These are phyloP conservation scores for Caenorhabditis elegans DNA, from an alignment of 1,140 invertebrate species.

Conservation along the genomic window DNA sequence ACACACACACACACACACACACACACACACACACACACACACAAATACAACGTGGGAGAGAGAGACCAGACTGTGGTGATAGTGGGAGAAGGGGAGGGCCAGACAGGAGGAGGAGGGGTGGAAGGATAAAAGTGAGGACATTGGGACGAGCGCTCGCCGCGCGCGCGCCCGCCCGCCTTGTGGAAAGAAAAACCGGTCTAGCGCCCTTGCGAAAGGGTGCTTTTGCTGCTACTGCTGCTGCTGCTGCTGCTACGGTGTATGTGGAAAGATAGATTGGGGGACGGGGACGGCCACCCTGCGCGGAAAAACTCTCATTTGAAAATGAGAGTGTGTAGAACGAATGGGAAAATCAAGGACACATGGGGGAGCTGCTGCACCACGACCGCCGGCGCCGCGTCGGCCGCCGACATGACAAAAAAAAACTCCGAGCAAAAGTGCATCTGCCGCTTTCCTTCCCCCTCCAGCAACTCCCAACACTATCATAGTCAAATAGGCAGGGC, in stretches of 20 bases:
- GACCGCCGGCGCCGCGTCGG: neutral
- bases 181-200: neutral
- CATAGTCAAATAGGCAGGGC: constrained; percentile 4
- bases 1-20: neutral
- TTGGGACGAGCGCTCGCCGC: constrained; percentile 19
- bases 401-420: neutral
- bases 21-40: neutral
- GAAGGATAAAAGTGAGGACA: neutral
- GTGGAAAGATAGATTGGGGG: neutral
- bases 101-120: neutral
- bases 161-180: neutral
- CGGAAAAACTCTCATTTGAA: neutral
- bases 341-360: neutral
- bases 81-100: neutral
- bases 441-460: too few species aligned
- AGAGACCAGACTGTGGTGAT: neutral
- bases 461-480: too few species aligned
- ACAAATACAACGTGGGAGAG: constrained; percentile 4
- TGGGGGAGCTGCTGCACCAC: neutral
- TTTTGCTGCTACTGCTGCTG: neutral
- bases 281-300: neutral
- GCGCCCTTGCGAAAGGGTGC: constrained; percentile 1
- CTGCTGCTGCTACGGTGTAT: neutral
- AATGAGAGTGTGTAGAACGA: constrained; percentile 7
- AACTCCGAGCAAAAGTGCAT: constrained; percentile 19